Evolutionary conservation across 2,113 vertebrate species (phyloP), one percentile per base, ranked within the genome.

Genomic region (Lethenteron reissneri): DNA sequence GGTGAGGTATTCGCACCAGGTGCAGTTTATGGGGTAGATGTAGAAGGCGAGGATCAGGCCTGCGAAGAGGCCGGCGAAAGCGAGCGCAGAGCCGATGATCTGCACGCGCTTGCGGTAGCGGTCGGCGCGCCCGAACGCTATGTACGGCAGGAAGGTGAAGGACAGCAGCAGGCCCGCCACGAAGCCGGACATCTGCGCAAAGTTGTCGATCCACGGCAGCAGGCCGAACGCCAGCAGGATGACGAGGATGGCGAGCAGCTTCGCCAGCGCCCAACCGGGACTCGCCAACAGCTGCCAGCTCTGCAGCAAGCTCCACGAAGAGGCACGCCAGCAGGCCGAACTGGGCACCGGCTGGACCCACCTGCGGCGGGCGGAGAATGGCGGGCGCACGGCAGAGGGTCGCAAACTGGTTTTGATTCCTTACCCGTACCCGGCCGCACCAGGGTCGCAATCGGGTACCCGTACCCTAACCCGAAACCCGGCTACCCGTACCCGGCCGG

Each of bases 141-240:
- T 87, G 82, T 97, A 99, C 62, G 94, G 94, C 75, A 97, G 82
- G 84, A 99, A 96, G 81, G 89, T 86, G 70, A 97, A 99, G 72
- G 92, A 95, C 71, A 97, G 84, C 81, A 97, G 95, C 81, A 99
- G 89, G 77, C 92, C 94, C 0, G 91, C 95, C 81, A 92, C 75
- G 77, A 99, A 99, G 79, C 92, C 94, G 0, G 83, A 87, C 77
- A 95, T 86, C 81, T 99, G 92, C 75, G 94, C 94, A 1, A 97
- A 96, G 77, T 99, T 99, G 82, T 99, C 94, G 1, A 95, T 94
- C 94, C 94, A 99, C 73, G 94, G 94, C 80, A 99, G 79, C 77
- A 99, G 85, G 58, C 92, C 92, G 4, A 96, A 95, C 81, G 89
- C 82, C 74, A 99, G 97, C 71, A 99, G 89, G 82, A 90, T 92